Evolutionary conservation across 2,797 vertebrate genomes (phyloP), one percentile per base, ranked within the genome.

Genomic region (Pelochelys cantorii): DNA sequence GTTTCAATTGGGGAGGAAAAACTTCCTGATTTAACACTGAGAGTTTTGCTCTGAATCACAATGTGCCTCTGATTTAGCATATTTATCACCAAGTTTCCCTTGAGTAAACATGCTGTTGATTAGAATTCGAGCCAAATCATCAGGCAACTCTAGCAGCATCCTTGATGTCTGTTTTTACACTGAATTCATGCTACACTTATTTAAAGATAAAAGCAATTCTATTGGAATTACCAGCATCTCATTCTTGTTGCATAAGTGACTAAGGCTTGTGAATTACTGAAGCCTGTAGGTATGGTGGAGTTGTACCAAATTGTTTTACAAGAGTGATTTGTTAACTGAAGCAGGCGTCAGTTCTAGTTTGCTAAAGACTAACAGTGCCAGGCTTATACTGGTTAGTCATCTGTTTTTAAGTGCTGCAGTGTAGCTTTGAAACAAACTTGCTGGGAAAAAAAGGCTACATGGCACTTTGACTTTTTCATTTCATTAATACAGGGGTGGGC

Each of bases 51-150:
- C 14, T 0, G 1, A 87, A 94, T 89, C 90, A 87, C 75, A 95
- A 55, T 52, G 53, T 34, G 68, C 31, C 31, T 89, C 77, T 88
- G 92, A 95, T 94, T 88, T 87, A 86, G 52, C 56, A 54, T 75
- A 71, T 93, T 95, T 89, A 85, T 90, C 88, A 55, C 42, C n/a
- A 13, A 0, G 87, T 90, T 95, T 93, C 92, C 88, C 87, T 96
- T 79, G 84, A 92, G 88, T 88, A 96, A 96, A 91, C 89, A 93
- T 11, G 27, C 78, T 85, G 68, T 55, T 93, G 92, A 87, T 94
- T 82, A 81, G 89, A 95, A 94, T 79, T 90, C 86, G 79, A 95
- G 83, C 78, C 84, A 91, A 96, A 93, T 81, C 75, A 93, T 88
- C 82, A 88, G 83, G 42, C 52, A 2, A 42, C 12, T 59, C 37